Evolutionary conservation across 2,888 invertebrate genomes (phyloP).

Genomic region (Xestobium rufovillosum): DNA sequence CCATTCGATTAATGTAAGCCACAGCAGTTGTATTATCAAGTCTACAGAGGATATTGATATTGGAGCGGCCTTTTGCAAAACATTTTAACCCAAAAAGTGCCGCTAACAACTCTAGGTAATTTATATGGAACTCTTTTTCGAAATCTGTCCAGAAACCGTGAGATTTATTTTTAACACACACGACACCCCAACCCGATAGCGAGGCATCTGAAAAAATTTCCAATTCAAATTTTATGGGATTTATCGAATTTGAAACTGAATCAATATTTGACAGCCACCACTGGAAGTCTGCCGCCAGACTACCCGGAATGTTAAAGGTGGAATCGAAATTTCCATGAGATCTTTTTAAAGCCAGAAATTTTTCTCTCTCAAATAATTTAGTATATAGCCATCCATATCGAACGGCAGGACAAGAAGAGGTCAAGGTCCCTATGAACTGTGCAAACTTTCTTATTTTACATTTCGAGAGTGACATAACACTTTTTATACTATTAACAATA

Average conservation of each 20-base stretch:
- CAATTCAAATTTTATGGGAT: conserved; percentile 2
- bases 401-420: conserved; percentile 25
- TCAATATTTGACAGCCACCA: conserved; percentile 23
- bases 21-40: conserved; percentile 15
- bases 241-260: conserved; percentile 13
- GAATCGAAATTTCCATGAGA: conserved; percentile 14
- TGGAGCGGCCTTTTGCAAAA: conserved; percentile 15
- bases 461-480: conserved; percentile 1
- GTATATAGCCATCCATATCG: conserved; percentile 22
- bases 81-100: conserved; percentile 14
- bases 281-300: conserved; percentile 19
- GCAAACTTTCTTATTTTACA: conserved; percentile 24
- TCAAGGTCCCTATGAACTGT: conserved; percentile 20
- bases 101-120: no score
- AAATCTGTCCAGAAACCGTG: conserved; percentile 24
- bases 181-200: conserved; percentile 23
- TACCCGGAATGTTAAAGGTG: conserved; percentile 10
- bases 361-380: no score
- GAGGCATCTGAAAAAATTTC: conserved; percentile 19
- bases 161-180: conserved; percentile 12
- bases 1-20: conserved; percentile 6
- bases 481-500: conserved; percentile 6
- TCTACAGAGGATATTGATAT: conserved; percentile 16
- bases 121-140: no score
- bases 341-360: conserved; percentile 17